Evolutionary conservation across 2,113 vertebrate genomes (phyloP), one percentile per base, ranked within the genome.

Genomic region (Oenanthe oenanthe): DNA sequence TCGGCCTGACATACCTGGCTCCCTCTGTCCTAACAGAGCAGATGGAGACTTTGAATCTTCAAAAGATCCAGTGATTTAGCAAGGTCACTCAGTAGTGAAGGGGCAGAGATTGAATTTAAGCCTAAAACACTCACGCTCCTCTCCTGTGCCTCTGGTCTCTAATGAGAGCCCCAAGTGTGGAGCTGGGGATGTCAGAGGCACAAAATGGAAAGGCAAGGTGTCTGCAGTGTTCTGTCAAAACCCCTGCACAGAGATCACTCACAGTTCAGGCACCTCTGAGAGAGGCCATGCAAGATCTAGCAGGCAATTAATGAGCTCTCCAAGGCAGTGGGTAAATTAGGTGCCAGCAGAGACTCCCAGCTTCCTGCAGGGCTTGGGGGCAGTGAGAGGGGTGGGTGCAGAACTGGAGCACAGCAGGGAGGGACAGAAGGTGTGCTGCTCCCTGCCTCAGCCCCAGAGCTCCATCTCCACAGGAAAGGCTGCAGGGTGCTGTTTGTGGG

Each of bases 291-390:
- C 38, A 18, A 70, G 32, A 90, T 73, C 85, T 42, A 83, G 60
- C 68, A 83, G 75, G 43, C 75, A 86, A 56, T 83, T 92, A 93
- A 73, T 40, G 63, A 93, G 43, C 57, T 51, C 84, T 92, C 38
- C 28, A 61, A 60, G 65, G 38, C 68, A 67, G 6, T 32, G 50
- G 28, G 56, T 60, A 77, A 92, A 87, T 87, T 48, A 74, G 65
- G 31, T 32, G 50, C 51, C 17, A 61, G 53, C 24, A 85, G 71
- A 80, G 31, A 42, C 40, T 75, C 70, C 28, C 26, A 74, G 73
- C n/a, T 81, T 70, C 65, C 7, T 9, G 2, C 21, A 56, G 34
- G 50, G 22, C 45, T 62, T 51, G 51, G 42, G 42, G 43, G 84
- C 65, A 92, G 51, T 2, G 28, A 66, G 45, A 90, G 66, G 57